Base-by-base conservation (phyloP, 2,888 invertebrate species). In the Seladonia tumulorum region DNA sequence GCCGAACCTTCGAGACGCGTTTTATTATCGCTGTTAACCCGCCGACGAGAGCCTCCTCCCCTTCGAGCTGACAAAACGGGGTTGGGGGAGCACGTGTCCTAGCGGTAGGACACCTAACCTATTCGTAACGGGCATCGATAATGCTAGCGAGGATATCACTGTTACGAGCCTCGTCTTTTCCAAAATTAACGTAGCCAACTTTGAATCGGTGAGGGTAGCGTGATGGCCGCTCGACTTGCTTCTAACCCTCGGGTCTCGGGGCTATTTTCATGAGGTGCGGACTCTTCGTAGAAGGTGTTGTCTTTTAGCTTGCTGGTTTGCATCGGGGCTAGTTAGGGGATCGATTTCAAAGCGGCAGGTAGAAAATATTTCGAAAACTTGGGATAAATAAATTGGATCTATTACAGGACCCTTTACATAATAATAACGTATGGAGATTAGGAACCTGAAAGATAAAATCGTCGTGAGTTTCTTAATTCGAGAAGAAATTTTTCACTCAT, bases 21-120 rank as follows among this genome's bases (percentile, higher is more conserved):
- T 90, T n/a, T 77, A 81, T 77, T 81, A 81, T 81, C 74, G 83
- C 88, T 87, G 88, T 91, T 89, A 88, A 88, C 77, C 78, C 85
- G 68, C 60, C 70, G 45, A 68, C 53, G 47, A 70, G 72, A 25
- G 49, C 10, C 68, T 68, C 68, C 7, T 1, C 22, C 18, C 35
- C 22, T 29, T 29, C 7, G 1, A 39, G 63, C 63, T 68, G 10
- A 22, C 39, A 35, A 39, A 68, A 29, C 63, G 18, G 35, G 22
- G 29, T 16, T 3, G 49, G 12, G n/a, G 25, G 7, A 42, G 29
- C 25, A 53, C 39, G 25, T 22, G 22, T n/a, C 14, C 16, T 18
- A 25, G 12, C 2, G n/a, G 12, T 68, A 0, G 22, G 12, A 35
- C 68, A 22, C 39, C 3, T 68, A 68, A 68, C 39, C 39, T 68